These are phyloP conservation scores for Sebastolobus alascanus DNA, from an alignment of 2,797 vertebrate species.

Conservation along the genomic window DNA sequence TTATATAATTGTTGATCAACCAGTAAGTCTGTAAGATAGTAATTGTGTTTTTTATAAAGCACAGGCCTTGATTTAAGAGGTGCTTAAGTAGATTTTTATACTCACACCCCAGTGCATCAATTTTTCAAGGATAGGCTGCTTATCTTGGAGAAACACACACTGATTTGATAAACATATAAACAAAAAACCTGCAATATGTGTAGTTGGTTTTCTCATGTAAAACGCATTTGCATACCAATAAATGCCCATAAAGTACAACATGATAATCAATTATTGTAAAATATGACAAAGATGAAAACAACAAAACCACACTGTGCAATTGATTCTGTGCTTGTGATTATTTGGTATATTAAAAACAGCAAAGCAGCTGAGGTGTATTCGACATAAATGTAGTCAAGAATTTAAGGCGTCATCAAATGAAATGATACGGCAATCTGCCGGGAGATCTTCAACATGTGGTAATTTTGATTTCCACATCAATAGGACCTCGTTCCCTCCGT, in stretches of 20 bases:
- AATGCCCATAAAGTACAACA: conserved; percentile 1
- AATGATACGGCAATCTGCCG: neutral
- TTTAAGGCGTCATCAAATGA: conserved; percentile 12
- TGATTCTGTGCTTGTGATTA: neutral
- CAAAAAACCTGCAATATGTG: conserved; percentile 3
- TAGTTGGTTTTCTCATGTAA: neutral
- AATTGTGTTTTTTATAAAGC: conserved; percentile 8
- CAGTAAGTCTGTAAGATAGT: conserved; percentile 14
- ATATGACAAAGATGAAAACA: neutral
- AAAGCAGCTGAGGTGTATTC: neutral
- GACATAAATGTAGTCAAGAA: neutral
- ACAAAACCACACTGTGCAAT: neutral
- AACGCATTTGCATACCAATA: conserved; percentile 25
- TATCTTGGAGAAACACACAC: conserved; percentile 17
- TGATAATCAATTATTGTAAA: neutral
- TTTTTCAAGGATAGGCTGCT: neutral
- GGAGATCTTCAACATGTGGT: neutral
- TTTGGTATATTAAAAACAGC: conserved; percentile 18
- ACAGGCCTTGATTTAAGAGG: conserved; percentile 20
- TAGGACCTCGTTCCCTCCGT: conserved; percentile 13
- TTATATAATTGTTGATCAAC: conserved; percentile 23
- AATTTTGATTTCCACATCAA: conserved; percentile 32
- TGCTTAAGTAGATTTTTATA: conserved; percentile 35
- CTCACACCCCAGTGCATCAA: neutral
- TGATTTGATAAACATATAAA: conserved; percentile 28